phyloP scores from a whole-genome alignment of 2,888 invertebrate genomes.

The Dicyrtomina minuta region DNA sequence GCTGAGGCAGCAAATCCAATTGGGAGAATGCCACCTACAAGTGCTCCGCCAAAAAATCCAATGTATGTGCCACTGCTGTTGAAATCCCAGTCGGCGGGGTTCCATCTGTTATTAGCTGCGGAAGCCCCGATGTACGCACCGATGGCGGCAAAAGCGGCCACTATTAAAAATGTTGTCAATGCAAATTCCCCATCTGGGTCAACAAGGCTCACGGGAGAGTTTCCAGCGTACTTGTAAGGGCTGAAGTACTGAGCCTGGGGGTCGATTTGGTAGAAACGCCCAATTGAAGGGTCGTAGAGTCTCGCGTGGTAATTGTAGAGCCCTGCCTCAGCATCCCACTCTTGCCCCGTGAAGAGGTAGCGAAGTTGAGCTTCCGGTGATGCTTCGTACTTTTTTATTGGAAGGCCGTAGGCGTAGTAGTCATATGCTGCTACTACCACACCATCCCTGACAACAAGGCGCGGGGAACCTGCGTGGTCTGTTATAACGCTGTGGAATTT shows the following conservation, averaged over 20 bases:
- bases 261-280: constrained; percentile 42
- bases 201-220: too few relatives aligned
- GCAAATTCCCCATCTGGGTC: constrained; percentile 38
- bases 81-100: constrained; percentile 31
- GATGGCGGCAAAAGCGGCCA: not conserved
- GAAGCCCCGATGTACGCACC: constrained; percentile 19
- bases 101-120: too few relatives aligned
- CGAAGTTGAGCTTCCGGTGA: constrained; percentile 34
- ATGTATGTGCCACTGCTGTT: constrained; percentile 9
- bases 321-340: constrained; percentile 51
- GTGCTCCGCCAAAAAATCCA: constrained; percentile 28
- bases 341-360: constrained; percentile 51
- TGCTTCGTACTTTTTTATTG: constrained; percentile 40
- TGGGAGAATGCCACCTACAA: constrained; percentile 27
- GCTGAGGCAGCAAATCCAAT: constrained; percentile 25
- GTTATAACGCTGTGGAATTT: constrained; percentile 43
- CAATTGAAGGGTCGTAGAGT: too few relatives aligned
- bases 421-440: constrained; percentile 52
- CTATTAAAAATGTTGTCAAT: too few relatives aligned
- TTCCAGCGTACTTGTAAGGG: constrained; percentile 52
- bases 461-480: too few relatives aligned
- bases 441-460: constrained; percentile 40
- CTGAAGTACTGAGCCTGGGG: constrained; percentile 44
- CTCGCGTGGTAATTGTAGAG: constrained; percentile 52
- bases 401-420: constrained; percentile 51